phyloP scores from a whole-genome alignment of 2,113 vertebrate genomes.

The Pachycephala philippinensis region DNA sequence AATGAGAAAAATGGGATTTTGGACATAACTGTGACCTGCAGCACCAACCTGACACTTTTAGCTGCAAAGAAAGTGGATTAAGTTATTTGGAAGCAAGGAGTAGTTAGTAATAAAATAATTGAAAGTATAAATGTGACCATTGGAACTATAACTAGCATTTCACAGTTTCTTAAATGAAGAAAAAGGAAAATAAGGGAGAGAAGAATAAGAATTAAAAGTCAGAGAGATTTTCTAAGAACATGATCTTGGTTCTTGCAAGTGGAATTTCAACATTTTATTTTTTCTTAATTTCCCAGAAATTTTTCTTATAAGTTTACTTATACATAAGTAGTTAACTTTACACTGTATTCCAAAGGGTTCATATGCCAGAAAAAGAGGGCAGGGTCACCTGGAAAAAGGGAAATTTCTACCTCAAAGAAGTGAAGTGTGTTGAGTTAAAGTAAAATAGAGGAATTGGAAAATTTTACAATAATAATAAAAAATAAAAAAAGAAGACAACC shows the following conservation, averaged over 20 bases:
- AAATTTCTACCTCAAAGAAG: constrained; percentile 16
- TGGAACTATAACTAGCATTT: background rate
- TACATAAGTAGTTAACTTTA: background rate
- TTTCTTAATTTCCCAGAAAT: background rate
- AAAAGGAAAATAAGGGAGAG: background rate
- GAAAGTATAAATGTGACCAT: background rate
- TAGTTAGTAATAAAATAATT: background rate
- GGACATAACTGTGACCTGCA: background rate
- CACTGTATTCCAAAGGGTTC: background rate
- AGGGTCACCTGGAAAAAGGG: constrained; percentile 3
- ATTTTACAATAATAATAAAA: background rate
- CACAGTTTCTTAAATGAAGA: background rate
- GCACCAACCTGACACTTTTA: background rate
- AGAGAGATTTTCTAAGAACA: background rate
- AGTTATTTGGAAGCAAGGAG: background rate
- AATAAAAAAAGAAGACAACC: background rate
- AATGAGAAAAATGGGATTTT: background rate
- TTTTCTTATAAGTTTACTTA: background rate
- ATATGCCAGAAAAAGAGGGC: background rate
- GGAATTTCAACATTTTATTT: background rate
- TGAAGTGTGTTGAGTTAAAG: background rate
- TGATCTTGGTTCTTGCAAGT: background rate
- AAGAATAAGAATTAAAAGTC: background rate
- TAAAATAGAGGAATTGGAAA: constrained; percentile 23
- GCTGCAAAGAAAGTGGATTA: background rate